Percentiles rank a stretch among this genome's conserved stretches.
Conservation (phyloP, 1,140 invertebrate species). For the Pseudomyrmex gracilis region DNA sequence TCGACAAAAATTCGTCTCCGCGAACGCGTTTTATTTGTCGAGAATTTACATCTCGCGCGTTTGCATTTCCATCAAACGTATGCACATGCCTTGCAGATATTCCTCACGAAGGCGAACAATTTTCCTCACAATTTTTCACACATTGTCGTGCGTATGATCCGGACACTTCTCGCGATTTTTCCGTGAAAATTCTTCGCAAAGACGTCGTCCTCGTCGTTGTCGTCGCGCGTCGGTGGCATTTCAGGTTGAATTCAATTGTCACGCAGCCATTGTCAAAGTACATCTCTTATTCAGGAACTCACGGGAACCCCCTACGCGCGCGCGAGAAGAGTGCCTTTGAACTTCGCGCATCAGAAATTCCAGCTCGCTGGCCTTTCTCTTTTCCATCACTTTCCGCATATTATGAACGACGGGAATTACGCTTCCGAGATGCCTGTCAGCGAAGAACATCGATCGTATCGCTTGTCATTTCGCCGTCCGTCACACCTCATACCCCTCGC, state of each 20-base stretch:
- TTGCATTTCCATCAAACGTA: neutral
- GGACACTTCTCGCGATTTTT: neutral
- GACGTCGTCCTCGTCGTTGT: no score
- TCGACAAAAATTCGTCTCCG: neutral
- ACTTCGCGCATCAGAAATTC: conserved; percentile 25
- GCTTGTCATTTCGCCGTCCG: conserved; percentile 13
- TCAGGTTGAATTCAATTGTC: conserved; percentile 44
- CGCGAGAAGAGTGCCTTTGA: conserved; percentile 16
- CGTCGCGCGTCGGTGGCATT: conserved; percentile 8
- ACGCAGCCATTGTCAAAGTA: conserved; percentile 47
- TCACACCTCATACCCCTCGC: neutral
- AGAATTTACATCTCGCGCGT: neutral
- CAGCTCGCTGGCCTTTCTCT: conserved; percentile 10
- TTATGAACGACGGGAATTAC: conserved; percentile 34
- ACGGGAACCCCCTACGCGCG: neutral
- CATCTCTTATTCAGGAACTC: conserved; percentile 49
- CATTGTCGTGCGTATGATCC: neutral
- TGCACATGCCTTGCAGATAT: neutral
- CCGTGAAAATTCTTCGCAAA: neutral
- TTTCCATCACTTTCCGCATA: conserved; percentile 27
- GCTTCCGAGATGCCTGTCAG: conserved; percentile 21
- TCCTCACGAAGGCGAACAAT: neutral
- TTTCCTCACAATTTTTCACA: conserved; percentile 13
- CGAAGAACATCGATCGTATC: conserved; percentile 35
- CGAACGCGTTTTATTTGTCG: neutral